Conservation (phyloP, 2,888 invertebrate species). For the Fragum sueziense region DNA sequence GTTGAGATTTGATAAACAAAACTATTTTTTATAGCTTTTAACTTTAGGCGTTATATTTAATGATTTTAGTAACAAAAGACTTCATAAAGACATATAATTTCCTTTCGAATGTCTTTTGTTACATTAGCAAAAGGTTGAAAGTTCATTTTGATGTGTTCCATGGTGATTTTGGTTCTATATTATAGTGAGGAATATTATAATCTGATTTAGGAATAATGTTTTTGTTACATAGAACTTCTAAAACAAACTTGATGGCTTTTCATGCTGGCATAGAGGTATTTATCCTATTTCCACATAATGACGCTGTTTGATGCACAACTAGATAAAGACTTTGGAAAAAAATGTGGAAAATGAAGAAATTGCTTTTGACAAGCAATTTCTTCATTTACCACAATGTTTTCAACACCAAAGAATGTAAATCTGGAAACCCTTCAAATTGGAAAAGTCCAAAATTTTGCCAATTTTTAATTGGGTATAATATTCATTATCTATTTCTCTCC, state of each 20-base stretch:
- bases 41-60: background rate
- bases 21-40: background rate
- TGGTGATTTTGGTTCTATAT: too few relatives aligned
- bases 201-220: background rate
- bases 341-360: background rate
- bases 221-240: background rate
- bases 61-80: background rate
- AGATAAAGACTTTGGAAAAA: background rate
- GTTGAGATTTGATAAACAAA: background rate
- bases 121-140: too few relatives aligned
- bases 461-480: too few relatives aligned
- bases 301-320: background rate
- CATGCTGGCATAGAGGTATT: background rate
- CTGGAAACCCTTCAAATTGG: too few relatives aligned
- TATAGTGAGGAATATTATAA: too few relatives aligned
- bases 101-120: too few relatives aligned
- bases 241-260: background rate
- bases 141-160: too few relatives aligned
- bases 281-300: background rate
- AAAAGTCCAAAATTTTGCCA: too few relatives aligned
- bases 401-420: too few relatives aligned
- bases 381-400: conserved; percentile 6
- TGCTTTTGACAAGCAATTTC: conserved; percentile 3
- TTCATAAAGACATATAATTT: too few relatives aligned
- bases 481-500: too few relatives aligned